These are phyloP conservation scores for Bhutanitis thaidina DNA, from an alignment of 2,888 invertebrate species.

Conservation along the genomic window DNA sequence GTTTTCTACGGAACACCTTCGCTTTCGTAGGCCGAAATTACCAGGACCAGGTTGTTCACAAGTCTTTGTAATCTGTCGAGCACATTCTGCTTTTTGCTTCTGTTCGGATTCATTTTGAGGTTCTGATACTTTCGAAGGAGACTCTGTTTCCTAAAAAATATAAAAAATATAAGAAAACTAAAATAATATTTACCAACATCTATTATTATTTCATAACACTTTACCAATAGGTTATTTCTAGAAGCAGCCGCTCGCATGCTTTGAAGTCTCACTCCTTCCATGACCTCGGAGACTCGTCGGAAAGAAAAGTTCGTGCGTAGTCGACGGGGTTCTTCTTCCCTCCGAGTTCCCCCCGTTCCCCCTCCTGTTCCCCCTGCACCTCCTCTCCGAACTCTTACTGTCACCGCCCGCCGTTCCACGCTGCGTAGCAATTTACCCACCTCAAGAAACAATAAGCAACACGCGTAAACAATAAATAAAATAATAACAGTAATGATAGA, in stretches of 20 bases:
- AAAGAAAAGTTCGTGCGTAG: slow-evolving; percentile 70
- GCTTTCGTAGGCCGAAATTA: slow-evolving; percentile 80
- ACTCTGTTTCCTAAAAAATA: slow-evolving; percentile 56
- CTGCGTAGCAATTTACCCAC: slow-evolving; percentile 64
- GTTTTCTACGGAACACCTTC: slow-evolving; percentile 81
- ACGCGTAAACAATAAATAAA: too few species aligned
- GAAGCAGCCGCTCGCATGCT: slow-evolving; percentile 60
- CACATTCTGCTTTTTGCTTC: slow-evolving; percentile 63
- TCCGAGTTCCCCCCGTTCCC: slow-evolving; percentile 36
- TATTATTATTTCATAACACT: background rate
- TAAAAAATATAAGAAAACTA: too few species aligned
- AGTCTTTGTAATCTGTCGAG: slow-evolving; percentile 47
- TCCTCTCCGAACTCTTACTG: slow-evolving; percentile 63
- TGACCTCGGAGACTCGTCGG: slow-evolving; percentile 72
- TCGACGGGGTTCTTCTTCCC: slow-evolving; percentile 37
- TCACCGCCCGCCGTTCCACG: slow-evolving; percentile 68
- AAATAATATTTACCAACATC: too few species aligned
- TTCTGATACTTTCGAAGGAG: slow-evolving; percentile 56
- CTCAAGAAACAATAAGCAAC: too few species aligned
- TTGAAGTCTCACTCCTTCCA: slow-evolving; percentile 72
- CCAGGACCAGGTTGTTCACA: slow-evolving; percentile 47
- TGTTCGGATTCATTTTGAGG: slow-evolving; percentile 61
- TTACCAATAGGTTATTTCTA: slow-evolving; percentile 52
- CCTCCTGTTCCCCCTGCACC: slow-evolving; percentile 33
- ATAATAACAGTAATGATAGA: background rate